Percentiles rank a stretch among this genome's conserved stretches.
phyloP scores from a whole-genome alignment of 2,113 vertebrate species.

The Chrysemys picta region DNA sequence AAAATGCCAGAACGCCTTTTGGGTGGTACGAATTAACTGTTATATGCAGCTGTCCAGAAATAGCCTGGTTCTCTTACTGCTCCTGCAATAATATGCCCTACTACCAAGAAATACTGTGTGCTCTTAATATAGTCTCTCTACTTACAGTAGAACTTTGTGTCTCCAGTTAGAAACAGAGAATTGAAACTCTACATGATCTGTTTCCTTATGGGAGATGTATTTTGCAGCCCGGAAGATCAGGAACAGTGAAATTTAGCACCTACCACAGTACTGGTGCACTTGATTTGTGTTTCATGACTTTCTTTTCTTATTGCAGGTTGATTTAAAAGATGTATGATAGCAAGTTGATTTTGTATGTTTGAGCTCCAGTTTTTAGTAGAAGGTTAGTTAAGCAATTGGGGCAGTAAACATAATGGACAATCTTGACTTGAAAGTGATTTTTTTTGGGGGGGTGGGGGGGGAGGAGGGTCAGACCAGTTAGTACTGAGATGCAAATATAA shows the following conservation, averaged over 20 bases:
- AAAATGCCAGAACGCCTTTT: slow-evolving; percentile 11
- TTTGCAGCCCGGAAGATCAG: slow-evolving; percentile 26
- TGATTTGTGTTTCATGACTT: slow-evolving; percentile 4
- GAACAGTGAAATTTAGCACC: slow-evolving; percentile 43
- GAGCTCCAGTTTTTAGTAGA: neutral
- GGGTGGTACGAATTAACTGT: neutral
- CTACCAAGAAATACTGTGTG: neutral
- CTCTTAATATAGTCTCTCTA: neutral
- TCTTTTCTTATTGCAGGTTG: slow-evolving; percentile 49
- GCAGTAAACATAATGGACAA: neutral
- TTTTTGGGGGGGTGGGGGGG: neutral
- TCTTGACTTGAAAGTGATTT: neutral
- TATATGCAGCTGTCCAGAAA: neutral
- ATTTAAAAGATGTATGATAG: slow-evolving; percentile 49
- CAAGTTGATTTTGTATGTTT: neutral
- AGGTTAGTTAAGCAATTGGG: neutral
- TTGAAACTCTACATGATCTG: neutral
- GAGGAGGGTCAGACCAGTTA: neutral
- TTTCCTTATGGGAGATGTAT: neutral
- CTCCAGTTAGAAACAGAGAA: neutral
- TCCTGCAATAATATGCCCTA: neutral
- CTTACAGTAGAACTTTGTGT: neutral
- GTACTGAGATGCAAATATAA: neutral
- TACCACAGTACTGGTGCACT: neutral
- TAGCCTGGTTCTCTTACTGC: neutral